A percentile compares a stretch with the other conserved stretches of the same genome.
phyloP scores from a whole-genome alignment of 2,888 invertebrate genomes.

The Bembecia ichneumoniformis region DNA sequence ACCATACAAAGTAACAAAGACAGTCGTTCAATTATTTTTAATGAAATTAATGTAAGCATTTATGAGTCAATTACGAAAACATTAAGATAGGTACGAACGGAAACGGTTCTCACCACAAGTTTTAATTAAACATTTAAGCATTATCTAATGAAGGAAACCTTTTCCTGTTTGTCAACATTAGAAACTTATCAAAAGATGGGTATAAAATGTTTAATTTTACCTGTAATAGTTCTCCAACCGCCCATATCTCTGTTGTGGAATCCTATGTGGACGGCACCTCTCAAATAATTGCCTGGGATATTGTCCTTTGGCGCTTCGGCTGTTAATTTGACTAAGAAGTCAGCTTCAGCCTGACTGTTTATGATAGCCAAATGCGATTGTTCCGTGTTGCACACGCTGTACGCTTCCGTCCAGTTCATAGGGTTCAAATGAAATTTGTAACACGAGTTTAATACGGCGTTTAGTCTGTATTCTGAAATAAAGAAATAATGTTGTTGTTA shows the following conservation, averaged over 20 bases:
- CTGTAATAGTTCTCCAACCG: slow-evolving; percentile 34
- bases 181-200: too few species aligned
- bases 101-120: too few species aligned
- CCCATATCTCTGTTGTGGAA: slow-evolving; percentile 18
- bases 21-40: too few species aligned
- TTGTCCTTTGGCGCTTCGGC: slow-evolving; percentile 24
- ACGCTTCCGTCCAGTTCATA: slow-evolving; percentile 42
- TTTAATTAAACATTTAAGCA: too few species aligned
- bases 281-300: slow-evolving; percentile 19
- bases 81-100: too few species aligned
- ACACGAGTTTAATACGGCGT: slow-evolving; percentile 28
- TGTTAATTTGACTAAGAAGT: slow-evolving; percentile 26
- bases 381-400: slow-evolving; percentile 35
- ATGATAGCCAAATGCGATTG: slow-evolving; percentile 42
- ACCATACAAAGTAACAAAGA: too few species aligned
- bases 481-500: not conserved
- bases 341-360: slow-evolving; percentile 35
- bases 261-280: slow-evolving; percentile 12
- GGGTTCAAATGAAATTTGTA: slow-evolving; percentile 46
- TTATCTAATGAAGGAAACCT: too few species aligned
- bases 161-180: too few species aligned
- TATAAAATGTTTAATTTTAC: slow-evolving; percentile 12
- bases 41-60: too few species aligned
- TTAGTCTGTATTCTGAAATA: slow-evolving; percentile 37
- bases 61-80: too few species aligned